Percentiles rank a stretch among this genome's conserved stretches.
Conservation (phyloP, 2,797 vertebrate species). For the Neosalanx taihuensis region DNA sequence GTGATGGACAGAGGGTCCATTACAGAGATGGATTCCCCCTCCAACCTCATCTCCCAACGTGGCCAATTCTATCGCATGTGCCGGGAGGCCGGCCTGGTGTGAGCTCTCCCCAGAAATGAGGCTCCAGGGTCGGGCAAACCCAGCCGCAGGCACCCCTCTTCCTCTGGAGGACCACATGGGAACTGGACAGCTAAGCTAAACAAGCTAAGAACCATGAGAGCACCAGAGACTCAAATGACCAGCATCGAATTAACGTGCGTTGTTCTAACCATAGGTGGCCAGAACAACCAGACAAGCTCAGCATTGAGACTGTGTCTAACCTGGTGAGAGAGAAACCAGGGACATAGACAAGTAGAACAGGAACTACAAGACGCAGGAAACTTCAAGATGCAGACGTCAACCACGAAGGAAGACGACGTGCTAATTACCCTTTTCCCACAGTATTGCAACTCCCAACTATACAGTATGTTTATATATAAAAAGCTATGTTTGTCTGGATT, state of each 20-base stretch:
- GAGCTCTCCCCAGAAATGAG: conserved; percentile 17
- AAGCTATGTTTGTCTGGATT: too few relatives aligned
- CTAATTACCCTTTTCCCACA: too few relatives aligned
- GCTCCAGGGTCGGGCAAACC: neutral
- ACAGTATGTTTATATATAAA: too few relatives aligned
- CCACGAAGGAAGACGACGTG: too few relatives aligned
- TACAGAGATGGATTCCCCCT: conserved; percentile 77
- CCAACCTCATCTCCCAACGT: conserved; percentile 68
- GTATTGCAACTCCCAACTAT: too few relatives aligned
- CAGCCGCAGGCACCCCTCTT: neutral
- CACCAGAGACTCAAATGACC: conserved; percentile 7
- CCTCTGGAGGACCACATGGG: neutral
- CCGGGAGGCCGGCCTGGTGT: conserved; percentile 73
- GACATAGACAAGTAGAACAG: neutral
- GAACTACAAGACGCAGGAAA: neutral
- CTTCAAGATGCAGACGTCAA: too few relatives aligned
- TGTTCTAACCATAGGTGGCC: neutral
- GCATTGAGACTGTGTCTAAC: neutral
- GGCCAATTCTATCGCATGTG: conserved; percentile 81
- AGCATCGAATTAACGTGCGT: neutral
- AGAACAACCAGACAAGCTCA: neutral
- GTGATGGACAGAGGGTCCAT: conserved; percentile 80
- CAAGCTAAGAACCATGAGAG: neutral
- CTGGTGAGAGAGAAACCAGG: neutral
- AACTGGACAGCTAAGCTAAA: neutral